Base-by-base conservation (phyloP, 1,140 invertebrate genomes). In the Alviniconcha marisindica region DNA sequence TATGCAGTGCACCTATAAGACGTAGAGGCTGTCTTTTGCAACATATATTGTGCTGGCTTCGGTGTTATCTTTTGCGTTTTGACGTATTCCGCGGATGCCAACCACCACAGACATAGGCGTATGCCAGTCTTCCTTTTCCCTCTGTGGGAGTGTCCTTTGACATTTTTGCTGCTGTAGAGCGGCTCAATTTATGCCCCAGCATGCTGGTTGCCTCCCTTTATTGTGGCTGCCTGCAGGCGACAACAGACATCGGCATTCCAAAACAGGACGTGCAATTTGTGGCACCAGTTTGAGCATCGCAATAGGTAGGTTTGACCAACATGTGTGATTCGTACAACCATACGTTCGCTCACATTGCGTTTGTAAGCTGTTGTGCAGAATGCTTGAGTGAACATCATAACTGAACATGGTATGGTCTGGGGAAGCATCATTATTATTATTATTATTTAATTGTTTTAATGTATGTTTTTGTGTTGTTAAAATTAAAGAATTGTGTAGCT, bases 111-210 rank as follows among this genome's bases (percentile, higher is more conserved):
- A 24, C 60, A n/a, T 31, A 12, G 24, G 60, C 28, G 21, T n/a
- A 31, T 24, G 21, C 21, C 60, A 24, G 60, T 24, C 60, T n/a
- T 5, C 5, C 10, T 63, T 24, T n/a, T 63, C 24, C 24, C 51
- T 54, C 51, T 24, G 24, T 54, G 60, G 60, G 60, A 63, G 60
- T 63, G 60, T 63, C 60, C 60, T 63, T 63, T 63, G 60, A 63
- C 60, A 63, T 63, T 63, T 63, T 63, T 63, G 60, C 28, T 31
- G 60, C 5, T 24, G 21, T 63, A 24, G 28, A 63, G 60, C 60
- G 28, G 60, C 60, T 63, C 60, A 63, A 63, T 63, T 63, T 63
- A 63, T 63, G 21, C 60, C 60, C 60, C 60, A 63, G 60, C 60
- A 10, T 63, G 10, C 60, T n/a, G 28, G 7, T 63, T n/a, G 21